Percentiles rank a stretch among this genome's conserved stretches.
Conservation (phyloP, 2,888 invertebrate genomes). For the Prenolepis imparis region DNA sequence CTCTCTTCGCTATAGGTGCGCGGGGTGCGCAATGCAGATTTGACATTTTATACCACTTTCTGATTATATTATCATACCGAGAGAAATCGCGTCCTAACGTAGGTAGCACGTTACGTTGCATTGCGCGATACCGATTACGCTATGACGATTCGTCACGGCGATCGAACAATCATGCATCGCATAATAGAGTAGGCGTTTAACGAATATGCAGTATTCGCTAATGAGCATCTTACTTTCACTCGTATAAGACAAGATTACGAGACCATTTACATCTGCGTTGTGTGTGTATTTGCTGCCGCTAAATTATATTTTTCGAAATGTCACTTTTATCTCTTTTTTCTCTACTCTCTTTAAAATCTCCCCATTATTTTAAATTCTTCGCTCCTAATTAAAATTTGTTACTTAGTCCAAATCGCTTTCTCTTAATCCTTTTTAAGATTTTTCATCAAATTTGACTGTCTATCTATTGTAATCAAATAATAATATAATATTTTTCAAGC, state of each 20-base stretch:
- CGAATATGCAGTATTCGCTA: conserved; percentile 36
- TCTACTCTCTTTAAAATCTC: neutral
- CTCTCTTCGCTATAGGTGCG: neutral
- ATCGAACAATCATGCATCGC: conserved; percentile 33
- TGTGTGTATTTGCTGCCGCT: neutral
- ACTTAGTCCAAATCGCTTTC: neutral
- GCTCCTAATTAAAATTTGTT: neutral
- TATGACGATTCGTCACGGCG: conserved; percentile 35
- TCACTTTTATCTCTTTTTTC: neutral
- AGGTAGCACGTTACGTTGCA: conserved; percentile 51
- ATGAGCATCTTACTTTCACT: conserved; percentile 50
- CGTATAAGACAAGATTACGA: conserved; percentile 3
- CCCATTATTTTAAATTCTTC: neutral
- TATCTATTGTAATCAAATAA: neutral
- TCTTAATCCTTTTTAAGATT: neutral
- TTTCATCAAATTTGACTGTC: neutral
- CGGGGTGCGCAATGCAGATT: neutral
- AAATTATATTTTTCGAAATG: conserved; percentile 1
- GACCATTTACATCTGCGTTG: conserved; percentile 12
- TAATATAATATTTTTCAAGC: neutral
- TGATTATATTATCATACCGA: conserved; percentile 44
- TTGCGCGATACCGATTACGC: neutral
- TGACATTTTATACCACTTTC: conserved; percentile 46
- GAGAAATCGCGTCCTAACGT: neutral
- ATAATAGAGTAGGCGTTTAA: conserved; percentile 16